Base-by-base conservation (phyloP, 64 coral and sea anemone species). In the Stichodactyla helianthus region DNA sequence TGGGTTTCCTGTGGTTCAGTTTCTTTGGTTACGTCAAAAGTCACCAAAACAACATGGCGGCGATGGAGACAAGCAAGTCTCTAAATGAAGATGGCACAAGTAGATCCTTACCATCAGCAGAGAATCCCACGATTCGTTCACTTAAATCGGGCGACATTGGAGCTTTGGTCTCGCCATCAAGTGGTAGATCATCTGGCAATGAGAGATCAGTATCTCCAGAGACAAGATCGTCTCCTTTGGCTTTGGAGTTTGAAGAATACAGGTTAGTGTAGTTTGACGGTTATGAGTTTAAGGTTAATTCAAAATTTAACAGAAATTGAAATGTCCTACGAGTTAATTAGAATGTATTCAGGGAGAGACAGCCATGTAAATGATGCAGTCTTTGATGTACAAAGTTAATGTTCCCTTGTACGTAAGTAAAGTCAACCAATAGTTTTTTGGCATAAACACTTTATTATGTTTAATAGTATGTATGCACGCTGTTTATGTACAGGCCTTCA, bases 401-500 rank as follows among this genome's bases (percentile, higher is more conserved):
- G 35, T 44, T 44, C 35, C 35, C n/a, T 59, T 23, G 55, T 27
- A 59, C 56, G 35, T 44, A 59, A 59, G 3, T 59, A 59, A 44
- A 44, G 35, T 44, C 35, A 44, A 44, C 35, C 35, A 44, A 0
- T 44, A 3, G 35, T 44, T 44, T 44, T 44, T 44, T 44, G 35
- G 4, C 35, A 3, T 44, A 44, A 44, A 44, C 35, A 44, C 35
- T 44, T 44, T 44, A 44, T 44, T 44, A 3, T 44, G 35, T 44
- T 44, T 44, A 50, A 71, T 26, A 7, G 4, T 71, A 51, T 31
- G 61, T 35, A 14, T 15, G 52, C 26, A 55, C 0, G 54, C 7
- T 87, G 50, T 77, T 8, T 82, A 59, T 84, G 3, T 93, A n/a
- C 28, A 99, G 97, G 77, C 97, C 97, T 78, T 99, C 93, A 5